phyloP scores from a whole-genome alignment of 2,888 invertebrate species.

The Chrysopilus asiliformis region DNA sequence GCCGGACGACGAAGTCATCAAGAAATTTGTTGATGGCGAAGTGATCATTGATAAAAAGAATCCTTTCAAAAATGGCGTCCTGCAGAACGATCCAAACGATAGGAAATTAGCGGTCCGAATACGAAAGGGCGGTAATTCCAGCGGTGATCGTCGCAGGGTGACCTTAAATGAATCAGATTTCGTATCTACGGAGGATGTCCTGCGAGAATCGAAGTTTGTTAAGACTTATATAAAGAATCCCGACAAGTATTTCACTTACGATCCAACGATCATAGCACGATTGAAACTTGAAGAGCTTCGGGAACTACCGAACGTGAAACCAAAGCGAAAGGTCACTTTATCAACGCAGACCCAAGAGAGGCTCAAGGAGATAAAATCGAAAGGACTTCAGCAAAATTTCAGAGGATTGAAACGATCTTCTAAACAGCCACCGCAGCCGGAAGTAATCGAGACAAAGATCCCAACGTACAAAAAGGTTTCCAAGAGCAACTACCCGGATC shows the following conservation, averaged over 20 bases:
- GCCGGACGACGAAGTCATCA: constrained; percentile 28
- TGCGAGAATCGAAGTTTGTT: constrained; percentile 35
- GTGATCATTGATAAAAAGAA: constrained; percentile 34
- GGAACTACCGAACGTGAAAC: constrained; percentile 22
- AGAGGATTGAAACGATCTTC: no score
- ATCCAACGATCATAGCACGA: constrained; percentile 30
- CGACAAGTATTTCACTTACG: constrained; percentile 33
- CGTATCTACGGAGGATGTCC: constrained; percentile 34
- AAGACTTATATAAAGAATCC: constrained; percentile 36
- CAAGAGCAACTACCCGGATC: constrained; percentile 33
- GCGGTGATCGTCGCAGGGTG: no score
- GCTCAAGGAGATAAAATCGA: constrained; percentile 21
- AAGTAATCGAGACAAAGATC: constrained; percentile 16
- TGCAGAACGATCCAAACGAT: constrained; percentile 11
- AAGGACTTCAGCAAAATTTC: constrained; percentile 8
- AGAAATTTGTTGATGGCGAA: constrained; percentile 32
- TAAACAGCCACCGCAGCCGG: constrained; percentile 13
- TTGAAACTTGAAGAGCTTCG: constrained; percentile 29
- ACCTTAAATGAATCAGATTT: constrained; percentile 23
- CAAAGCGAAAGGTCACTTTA: constrained; percentile 17
- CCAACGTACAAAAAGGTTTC: constrained; percentile 31
- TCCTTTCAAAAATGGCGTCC: constrained; percentile 26
- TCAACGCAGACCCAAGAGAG: constrained; percentile 19
- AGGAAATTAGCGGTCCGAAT: neutral
- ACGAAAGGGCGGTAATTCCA: constrained; percentile 11